phyloP scores from a whole-genome alignment of 2,113 vertebrate species.

The Centropristis striata region DNA sequence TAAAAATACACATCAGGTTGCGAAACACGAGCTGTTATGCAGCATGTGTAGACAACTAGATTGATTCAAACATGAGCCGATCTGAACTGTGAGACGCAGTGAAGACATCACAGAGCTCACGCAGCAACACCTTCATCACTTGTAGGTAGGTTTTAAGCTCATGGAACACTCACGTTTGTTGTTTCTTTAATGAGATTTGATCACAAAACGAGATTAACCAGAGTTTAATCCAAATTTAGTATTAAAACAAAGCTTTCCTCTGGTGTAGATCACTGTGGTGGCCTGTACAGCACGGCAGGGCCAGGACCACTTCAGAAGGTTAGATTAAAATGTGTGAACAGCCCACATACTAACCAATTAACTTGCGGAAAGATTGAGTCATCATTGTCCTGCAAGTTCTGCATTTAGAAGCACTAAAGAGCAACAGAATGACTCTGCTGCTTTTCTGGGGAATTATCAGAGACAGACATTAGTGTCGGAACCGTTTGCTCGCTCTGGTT shows the following conservation, averaged over 20 bases:
- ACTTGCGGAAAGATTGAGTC: neutral
- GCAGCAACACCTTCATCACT: no score
- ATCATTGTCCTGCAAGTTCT: neutral
- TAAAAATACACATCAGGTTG: neutral
- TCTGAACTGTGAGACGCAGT: no score
- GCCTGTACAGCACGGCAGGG: no score
- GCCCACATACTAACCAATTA: neutral
- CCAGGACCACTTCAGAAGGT: neutral
- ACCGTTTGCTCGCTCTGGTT: neutral
- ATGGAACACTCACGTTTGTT: no score
- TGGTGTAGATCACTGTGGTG: neutral
- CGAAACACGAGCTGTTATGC: neutral
- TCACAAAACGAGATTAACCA: neutral
- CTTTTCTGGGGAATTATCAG: slow-evolving; percentile 1
- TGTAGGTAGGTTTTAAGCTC: no score
- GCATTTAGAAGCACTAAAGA: neutral
- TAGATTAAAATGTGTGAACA: neutral
- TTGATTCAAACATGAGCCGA: neutral
- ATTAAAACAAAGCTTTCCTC: neutral
- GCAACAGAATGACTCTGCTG: slow-evolving; percentile 4
- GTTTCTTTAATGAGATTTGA: neutral
- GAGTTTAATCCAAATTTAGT: neutral
- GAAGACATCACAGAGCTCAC: no score
- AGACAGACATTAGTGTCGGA: slow-evolving; percentile 2
- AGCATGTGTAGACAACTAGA: neutral